Percentiles rank a stretch among this genome's conserved stretches.
Conservation (phyloP, 2,113 vertebrate species). For the Odocoileus hemionus region DNA sequence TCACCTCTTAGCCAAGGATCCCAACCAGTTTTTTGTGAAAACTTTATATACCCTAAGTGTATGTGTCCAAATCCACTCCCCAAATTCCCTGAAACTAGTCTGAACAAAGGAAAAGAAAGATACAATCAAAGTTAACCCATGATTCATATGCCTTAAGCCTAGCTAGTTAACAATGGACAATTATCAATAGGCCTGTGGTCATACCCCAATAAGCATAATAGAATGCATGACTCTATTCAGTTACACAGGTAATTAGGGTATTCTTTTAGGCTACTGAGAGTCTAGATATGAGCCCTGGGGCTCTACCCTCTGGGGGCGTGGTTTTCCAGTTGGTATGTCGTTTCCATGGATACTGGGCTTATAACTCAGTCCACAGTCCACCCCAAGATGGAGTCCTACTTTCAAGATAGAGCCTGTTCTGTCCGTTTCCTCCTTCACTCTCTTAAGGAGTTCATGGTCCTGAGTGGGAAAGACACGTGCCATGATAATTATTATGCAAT, state of each 20-base stretch:
- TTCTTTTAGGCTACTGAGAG: not conserved
- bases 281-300: not conserved
- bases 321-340: not conserved
- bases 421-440: not conserved
- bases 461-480: not conserved
- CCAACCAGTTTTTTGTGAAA: not conserved
- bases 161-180: not conserved
- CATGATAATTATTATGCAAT: not conserved
- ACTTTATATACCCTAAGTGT: not conserved
- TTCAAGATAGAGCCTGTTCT: not conserved
- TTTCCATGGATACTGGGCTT: not conserved
- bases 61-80: rapidly evolving
- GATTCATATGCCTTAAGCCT: not conserved
- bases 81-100: not conserved
- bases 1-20: not conserved
- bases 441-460: not conserved
- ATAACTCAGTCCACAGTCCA: not conserved
- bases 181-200: not conserved
- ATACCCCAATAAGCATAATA: not conserved
- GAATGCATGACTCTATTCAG: not conserved
- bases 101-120: not conserved
- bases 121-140: not conserved
- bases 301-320: not conserved
- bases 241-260: not conserved
- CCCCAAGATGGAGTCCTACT: not conserved